Conservation (phyloP, 2,888 invertebrate genomes). For the Sussaba pulchella region DNA sequence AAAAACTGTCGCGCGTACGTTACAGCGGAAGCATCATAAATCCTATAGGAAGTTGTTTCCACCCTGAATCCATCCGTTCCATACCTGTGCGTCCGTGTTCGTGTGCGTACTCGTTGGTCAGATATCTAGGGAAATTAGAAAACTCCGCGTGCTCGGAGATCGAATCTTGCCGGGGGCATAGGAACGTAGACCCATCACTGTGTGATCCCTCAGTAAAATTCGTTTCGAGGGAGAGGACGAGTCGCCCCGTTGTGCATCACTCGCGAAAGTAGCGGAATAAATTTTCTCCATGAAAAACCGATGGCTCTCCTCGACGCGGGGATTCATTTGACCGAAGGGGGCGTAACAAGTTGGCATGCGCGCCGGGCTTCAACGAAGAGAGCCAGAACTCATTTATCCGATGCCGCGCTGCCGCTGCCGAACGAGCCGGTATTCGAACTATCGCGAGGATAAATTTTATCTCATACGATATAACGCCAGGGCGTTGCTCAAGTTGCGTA, state of each 20-base stretch:
- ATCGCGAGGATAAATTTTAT: constrained; percentile 60
- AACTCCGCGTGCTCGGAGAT: constrained; percentile 25
- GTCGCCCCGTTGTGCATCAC: constrained; percentile 43
- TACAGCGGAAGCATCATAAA: not conserved
- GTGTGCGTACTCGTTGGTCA: not conserved
- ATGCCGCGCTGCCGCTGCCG: constrained; percentile 7
- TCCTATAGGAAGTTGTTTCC: not conserved
- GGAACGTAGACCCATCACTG: constrained; percentile 19
- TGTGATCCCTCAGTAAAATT: constrained; percentile 31
- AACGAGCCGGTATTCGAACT: constrained; percentile 49
- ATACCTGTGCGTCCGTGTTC: not conserved
- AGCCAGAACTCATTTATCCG: constrained; percentile 60
- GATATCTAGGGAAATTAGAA: constrained; percentile 29
- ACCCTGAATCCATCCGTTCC: not conserved
- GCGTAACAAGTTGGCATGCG: constrained; percentile 23
- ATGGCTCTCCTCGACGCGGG: not conserved
- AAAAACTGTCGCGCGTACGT: too few species aligned
- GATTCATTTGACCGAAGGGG: constrained; percentile 30
- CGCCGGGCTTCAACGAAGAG: constrained; percentile 29
- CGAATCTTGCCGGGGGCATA: constrained; percentile 18
- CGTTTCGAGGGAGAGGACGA: constrained; percentile 33
- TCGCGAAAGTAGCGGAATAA: constrained; percentile 49
- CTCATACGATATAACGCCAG: constrained; percentile 41
- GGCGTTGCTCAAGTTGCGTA: constrained; percentile 26
- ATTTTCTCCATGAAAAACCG: constrained; percentile 43